Percentiles rank a stretch among this genome's conserved stretches.
Evolutionary conservation across 2,888 invertebrate species (phyloP).

Genomic region (Spisula solida): DNA sequence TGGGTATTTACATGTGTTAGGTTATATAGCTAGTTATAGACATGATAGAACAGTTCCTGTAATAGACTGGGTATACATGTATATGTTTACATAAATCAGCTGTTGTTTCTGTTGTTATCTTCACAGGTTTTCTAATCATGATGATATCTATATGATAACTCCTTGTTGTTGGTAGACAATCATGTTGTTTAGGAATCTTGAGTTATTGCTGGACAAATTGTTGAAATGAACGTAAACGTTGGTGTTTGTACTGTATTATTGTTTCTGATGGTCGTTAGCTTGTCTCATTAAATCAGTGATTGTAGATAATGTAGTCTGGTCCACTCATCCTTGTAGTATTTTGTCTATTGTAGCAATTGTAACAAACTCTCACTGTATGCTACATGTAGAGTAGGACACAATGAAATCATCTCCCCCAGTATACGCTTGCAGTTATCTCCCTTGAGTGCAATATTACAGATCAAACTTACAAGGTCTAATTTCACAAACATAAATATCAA

Average conservation of each 20-base stretch:
- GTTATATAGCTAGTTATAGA: neutral
- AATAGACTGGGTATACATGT: neutral
- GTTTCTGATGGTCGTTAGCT: neutral
- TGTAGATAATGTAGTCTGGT: neutral
- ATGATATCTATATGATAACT: neutral
- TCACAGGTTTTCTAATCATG: neutral
- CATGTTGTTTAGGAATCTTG: neutral
- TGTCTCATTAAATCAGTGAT: neutral
- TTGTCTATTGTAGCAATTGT: neutral
- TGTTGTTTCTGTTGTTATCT: constrained; percentile 34
- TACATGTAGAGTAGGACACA: neutral
- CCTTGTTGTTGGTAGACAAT: neutral
- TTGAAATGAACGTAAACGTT: neutral
- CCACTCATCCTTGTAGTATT: neutral
- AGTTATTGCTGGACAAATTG: constrained; percentile 1
- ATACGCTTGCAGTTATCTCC: neutral
- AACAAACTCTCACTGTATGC: neutral
- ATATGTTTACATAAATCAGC: constrained; percentile 15
- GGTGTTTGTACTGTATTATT: neutral
- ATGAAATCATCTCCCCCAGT: neutral
- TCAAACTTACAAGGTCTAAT: neutral
- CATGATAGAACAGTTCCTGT: neutral
- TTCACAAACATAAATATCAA: too few relatives aligned
- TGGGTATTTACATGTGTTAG: neutral
- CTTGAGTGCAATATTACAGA: too few relatives aligned